These are phyloP conservation scores for Stichodactyla mertensii DNA, from an alignment of 64 coral and sea anemone genomes.

Conservation along the genomic window DNA sequence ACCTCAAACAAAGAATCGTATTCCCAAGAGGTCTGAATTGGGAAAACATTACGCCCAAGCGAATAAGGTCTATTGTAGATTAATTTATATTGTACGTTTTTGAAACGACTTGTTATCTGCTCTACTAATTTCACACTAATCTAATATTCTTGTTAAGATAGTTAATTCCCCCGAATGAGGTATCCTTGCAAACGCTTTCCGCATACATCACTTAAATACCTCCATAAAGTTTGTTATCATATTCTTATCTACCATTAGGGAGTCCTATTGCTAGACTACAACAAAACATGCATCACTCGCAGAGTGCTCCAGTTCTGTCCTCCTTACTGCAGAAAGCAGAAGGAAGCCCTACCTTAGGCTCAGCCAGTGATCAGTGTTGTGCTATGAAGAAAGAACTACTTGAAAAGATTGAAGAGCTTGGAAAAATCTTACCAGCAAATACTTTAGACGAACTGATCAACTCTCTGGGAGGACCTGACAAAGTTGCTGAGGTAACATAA, in stretches of 20 bases:
- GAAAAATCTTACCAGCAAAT: conserved; percentile 63
- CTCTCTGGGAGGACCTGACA: conserved; percentile 74
- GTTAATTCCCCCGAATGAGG: too few species aligned
- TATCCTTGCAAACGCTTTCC: too few species aligned
- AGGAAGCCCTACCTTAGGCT: conserved; percentile 11
- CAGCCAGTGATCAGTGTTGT: conserved; percentile 60
- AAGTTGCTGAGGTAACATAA: conserved; percentile 71
- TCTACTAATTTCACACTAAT: too few species aligned
- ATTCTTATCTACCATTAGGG: background rate
- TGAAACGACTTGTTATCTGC: too few species aligned
- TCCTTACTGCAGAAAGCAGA: conserved; percentile 27
- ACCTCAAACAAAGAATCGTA: too few species aligned
- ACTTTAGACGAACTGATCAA: conserved; percentile 93
- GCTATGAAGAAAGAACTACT: conserved; percentile 85
- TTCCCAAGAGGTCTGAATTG: too few species aligned
- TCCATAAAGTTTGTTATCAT: background rate
- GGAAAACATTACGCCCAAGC: too few species aligned
- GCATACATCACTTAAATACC: too few species aligned
- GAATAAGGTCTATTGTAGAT: too few species aligned
- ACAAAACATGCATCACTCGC: conserved; percentile 48
- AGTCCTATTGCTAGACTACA: background rate
- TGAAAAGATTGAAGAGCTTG: conserved; percentile 59
- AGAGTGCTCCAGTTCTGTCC: conserved; percentile 68
- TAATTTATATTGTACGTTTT: too few species aligned
- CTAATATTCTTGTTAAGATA: too few species aligned